These are phyloP conservation scores for Musca vetustissima DNA, from an alignment of 1,140 invertebrate genomes.

Conservation along the genomic window DNA sequence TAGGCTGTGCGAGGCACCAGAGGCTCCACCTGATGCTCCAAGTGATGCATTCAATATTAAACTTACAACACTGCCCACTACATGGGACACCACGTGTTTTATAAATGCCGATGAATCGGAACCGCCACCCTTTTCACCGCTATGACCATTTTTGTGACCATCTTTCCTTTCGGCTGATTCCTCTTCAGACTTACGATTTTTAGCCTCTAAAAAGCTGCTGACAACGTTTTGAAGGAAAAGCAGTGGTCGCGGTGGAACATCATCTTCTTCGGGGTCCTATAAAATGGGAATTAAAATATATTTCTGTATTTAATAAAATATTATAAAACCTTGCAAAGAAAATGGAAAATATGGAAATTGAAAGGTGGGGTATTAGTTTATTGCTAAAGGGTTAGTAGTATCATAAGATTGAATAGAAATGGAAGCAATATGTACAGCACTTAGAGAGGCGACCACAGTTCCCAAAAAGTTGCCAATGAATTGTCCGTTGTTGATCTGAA, in stretches of 20 bases:
- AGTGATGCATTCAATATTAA: constrained; percentile 48
- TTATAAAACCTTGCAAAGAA: background rate
- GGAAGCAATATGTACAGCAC: constrained; percentile 51
- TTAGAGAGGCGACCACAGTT: constrained; percentile 49
- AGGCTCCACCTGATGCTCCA: constrained; percentile 48
- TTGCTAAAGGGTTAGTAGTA: constrained; percentile 10
- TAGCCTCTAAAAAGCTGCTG: constrained; percentile 44
- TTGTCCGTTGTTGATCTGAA: constrained; percentile 54
- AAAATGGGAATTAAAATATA: constrained; percentile 11
- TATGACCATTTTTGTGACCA: background rate
- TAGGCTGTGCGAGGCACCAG: constrained; percentile 39
- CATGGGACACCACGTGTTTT: constrained; percentile 45
- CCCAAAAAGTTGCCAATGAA: constrained; percentile 55
- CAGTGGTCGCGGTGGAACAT: constrained; percentile 41
- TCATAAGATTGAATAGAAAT: background rate
- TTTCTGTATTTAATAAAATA: background rate
- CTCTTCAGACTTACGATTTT: constrained; percentile 37
- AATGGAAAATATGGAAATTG: background rate
- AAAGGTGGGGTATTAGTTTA: constrained; percentile 15
- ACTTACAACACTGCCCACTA: constrained; percentile 45
- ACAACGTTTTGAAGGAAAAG: constrained; percentile 46
- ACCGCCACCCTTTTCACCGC: constrained; percentile 8
- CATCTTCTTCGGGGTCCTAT: constrained; percentile 53
- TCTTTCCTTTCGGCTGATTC: constrained; percentile 37
- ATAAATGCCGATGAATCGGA: constrained; percentile 50